Base-by-base conservation (phyloP, 2,797 vertebrate species). In the Gambusia yucatana region DNA sequence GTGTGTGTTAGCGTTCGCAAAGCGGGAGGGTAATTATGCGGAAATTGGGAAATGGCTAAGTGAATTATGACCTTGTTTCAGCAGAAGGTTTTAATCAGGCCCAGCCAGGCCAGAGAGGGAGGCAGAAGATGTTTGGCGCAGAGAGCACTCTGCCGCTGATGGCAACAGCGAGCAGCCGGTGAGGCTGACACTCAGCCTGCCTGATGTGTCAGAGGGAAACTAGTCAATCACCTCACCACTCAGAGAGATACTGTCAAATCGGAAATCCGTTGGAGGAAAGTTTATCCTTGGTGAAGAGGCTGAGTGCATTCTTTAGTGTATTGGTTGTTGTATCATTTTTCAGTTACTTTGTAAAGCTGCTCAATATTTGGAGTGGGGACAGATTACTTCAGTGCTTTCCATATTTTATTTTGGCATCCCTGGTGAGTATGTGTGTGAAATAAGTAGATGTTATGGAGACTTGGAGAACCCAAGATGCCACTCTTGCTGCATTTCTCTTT, bases 41-140 rank as follows among this genome's bases (percentile, higher is more conserved):
- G 89, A 94, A 93, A 95, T 93, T 92, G 93, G 92, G 92, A 92
- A 94, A 91, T 82, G 91, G 93, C 91, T 94, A 94, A 94, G 94
- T 95, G 92, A 95, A 95, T 95, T 94, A 93, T 93, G 93, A 94
- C 93, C 94, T 94, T 93, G 91, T 93, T 94, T 92, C 92, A 89
- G 90, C 87, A 86, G 88, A 93, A 84, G 89, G 91, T 86, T 94
- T 94, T 94, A 94, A 94, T 95, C 93, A 94, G 90, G 75, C 83
- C 81, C 82, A 78, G 88, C 85, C 91, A 91, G 90, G 90, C 86
- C 86, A 50, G 73, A 39, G 78, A 83, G 82, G 73, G 73, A 87
- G 84, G 81, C 84, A 82, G 69, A 84, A 82, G 46, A 81, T 73
- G 80, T 82, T 86, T 46, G 33, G 82, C 72, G n/a, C 77, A 78